A percentile compares a stretch with the other conserved stretches of the same genome.
Conservation (phyloP, 2,888 invertebrate species). For the Petrophora chlorosata region DNA sequence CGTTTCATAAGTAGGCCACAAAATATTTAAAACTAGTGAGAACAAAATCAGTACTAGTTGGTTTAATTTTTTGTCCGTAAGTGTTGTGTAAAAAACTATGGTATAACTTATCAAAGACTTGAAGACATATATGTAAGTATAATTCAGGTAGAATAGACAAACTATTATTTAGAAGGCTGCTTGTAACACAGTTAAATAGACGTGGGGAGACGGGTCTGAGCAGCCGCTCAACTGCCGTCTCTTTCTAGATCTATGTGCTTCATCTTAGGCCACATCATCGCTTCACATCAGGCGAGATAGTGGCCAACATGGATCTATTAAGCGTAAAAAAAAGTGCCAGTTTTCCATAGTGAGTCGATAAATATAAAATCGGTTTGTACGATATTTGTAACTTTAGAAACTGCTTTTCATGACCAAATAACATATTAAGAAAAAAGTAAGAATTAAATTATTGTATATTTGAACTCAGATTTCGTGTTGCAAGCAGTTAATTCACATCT, state of each 20-base stretch:
- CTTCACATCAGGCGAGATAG: too few relatives aligned
- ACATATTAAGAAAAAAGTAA: background rate
- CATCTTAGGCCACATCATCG: too few relatives aligned
- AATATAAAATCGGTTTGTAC: background rate
- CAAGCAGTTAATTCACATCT: constrained; percentile 9
- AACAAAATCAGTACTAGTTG: too few relatives aligned
- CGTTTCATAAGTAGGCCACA: too few relatives aligned
- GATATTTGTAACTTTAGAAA: background rate
- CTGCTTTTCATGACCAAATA: constrained; percentile 6
- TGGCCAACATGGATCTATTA: too few relatives aligned
- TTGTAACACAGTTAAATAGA: constrained; percentile 9
- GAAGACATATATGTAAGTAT: constrained; percentile 10
- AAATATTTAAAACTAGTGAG: too few relatives aligned
- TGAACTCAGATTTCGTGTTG: constrained; percentile 2
- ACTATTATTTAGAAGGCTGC: constrained; percentile 6
- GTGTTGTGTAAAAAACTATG: background rate
- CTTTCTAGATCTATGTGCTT: too few relatives aligned
- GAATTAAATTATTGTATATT: background rate
- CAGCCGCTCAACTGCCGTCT: too few relatives aligned
- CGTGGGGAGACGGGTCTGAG: too few relatives aligned
- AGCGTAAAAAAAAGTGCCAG: too few relatives aligned
- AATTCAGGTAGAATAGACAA: constrained; percentile 18
- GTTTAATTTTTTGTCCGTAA: too few relatives aligned
- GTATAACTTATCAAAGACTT: background rate
- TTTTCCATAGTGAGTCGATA: too few relatives aligned